These are phyloP conservation scores for Hemibagrus guttatus DNA, from an alignment of 2,797 vertebrate genomes.

Conservation along the genomic window DNA sequence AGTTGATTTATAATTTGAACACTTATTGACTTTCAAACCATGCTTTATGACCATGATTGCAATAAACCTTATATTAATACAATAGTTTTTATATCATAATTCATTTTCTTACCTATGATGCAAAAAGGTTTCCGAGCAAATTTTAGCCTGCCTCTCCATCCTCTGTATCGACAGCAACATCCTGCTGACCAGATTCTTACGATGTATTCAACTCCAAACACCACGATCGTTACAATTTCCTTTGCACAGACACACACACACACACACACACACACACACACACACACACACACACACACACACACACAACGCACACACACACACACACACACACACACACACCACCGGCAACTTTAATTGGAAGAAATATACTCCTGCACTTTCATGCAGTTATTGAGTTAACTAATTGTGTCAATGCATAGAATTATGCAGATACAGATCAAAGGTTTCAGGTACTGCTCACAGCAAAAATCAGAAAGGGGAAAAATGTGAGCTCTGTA, in stretches of 20 bases:
- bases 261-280: too few species aligned
- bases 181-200: slow-evolving; percentile 97
- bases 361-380: neutral
- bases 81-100: neutral
- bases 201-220: slow-evolving; percentile 96
- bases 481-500: neutral
- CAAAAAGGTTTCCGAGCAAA: slow-evolving; percentile 97
- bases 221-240: slow-evolving; percentile 98
- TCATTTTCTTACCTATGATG: slow-evolving; percentile 84
- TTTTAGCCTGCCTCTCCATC: slow-evolving; percentile 93
- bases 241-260: slow-evolving; percentile 57
- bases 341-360: neutral
- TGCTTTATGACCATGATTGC: neutral
- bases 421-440: neutral
- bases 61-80: neutral
- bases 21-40: neutral
- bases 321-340: too few species aligned
- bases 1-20: neutral
- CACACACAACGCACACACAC: too few species aligned
- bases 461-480: neutral
- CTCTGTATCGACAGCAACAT: slow-evolving; percentile 95
- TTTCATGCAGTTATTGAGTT: neutral
- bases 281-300: too few species aligned
- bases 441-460: too few species aligned
- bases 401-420: neutral